Percentiles rank a stretch among this genome's conserved stretches.
Evolutionary conservation across 2,888 invertebrate species (phyloP).

Genomic region (Hipparchia semele): DNA sequence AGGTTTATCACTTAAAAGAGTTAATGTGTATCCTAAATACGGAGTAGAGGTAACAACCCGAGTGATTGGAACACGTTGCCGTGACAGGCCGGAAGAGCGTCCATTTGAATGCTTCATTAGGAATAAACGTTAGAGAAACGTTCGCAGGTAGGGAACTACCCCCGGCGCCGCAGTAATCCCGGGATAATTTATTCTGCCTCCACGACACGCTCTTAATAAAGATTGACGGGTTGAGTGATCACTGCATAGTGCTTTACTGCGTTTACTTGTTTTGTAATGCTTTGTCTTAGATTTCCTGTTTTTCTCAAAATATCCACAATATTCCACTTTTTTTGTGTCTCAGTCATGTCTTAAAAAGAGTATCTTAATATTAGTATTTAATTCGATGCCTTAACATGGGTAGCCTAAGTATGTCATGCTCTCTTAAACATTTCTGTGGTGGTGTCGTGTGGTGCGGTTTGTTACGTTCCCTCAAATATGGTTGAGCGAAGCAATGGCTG

Average conservation of each 20-base stretch:
- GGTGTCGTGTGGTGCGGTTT: too few species aligned
- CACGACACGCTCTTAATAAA: constrained; percentile 28
- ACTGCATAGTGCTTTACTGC: background rate
- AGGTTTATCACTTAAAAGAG: too few species aligned
- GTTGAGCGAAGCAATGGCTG: too few species aligned
- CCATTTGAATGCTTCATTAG: constrained; percentile 1
- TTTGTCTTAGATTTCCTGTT: background rate
- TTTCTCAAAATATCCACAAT: too few species aligned
- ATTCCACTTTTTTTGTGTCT: too few species aligned
- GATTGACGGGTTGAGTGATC: constrained; percentile 30
- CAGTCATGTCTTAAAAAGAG: too few species aligned
- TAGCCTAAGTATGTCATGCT: too few species aligned
- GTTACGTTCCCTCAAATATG: too few species aligned
- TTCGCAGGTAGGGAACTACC: background rate
- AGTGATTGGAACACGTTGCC: background rate
- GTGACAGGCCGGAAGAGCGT: background rate
- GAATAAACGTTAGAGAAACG: background rate
- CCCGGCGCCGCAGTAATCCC: constrained; percentile 10
- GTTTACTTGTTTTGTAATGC: background rate
- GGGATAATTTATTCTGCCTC: constrained; percentile 27
- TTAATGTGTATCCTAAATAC: background rate
- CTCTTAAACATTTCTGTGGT: too few species aligned
- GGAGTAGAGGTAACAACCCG: background rate
- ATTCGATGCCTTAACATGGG: too few species aligned
- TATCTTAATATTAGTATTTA: too few species aligned